Conservation (phyloP, 2,888 invertebrate species). For the Temnothorax rugatulus region DNA sequence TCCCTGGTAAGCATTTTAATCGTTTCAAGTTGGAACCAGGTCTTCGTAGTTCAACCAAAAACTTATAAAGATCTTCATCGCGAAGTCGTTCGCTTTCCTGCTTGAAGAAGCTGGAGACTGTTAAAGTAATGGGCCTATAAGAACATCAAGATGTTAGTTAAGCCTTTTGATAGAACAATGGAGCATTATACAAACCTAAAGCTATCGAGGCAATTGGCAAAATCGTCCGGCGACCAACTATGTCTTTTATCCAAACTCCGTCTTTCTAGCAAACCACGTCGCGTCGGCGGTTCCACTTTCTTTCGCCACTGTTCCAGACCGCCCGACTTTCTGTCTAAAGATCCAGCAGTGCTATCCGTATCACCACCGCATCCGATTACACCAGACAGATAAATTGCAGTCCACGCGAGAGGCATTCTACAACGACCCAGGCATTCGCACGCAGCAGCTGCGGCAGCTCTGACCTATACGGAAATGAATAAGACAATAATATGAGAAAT, state of each 20-base stretch:
- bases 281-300: too few relatives aligned
- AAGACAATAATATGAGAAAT: background rate
- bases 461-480: constrained; percentile 89
- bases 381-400: constrained; percentile 91
- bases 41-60: constrained; percentile 95
- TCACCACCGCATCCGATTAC: constrained; percentile 86
- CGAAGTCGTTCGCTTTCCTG: constrained; percentile 97
- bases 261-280: too few relatives aligned
- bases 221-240: too few relatives aligned
- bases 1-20: too few relatives aligned
- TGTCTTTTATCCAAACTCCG: too few relatives aligned
- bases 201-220: constrained; percentile 91
- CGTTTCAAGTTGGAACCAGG: too few relatives aligned
- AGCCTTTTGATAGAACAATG: background rate
- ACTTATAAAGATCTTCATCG: constrained; percentile 98
- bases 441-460: constrained; percentile 93
- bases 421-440: constrained; percentile 97
- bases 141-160: background rate
- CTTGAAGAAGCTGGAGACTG: constrained; percentile 97
- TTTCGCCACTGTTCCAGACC: too few relatives aligned
- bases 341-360: too few relatives aligned
- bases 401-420: constrained; percentile 98
- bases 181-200: constrained; percentile 87
- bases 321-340: too few relatives aligned
- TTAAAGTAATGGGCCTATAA: too few relatives aligned